Conservation (phyloP, 2,888 invertebrate species). For the Schizotus pectinicornis region DNA sequence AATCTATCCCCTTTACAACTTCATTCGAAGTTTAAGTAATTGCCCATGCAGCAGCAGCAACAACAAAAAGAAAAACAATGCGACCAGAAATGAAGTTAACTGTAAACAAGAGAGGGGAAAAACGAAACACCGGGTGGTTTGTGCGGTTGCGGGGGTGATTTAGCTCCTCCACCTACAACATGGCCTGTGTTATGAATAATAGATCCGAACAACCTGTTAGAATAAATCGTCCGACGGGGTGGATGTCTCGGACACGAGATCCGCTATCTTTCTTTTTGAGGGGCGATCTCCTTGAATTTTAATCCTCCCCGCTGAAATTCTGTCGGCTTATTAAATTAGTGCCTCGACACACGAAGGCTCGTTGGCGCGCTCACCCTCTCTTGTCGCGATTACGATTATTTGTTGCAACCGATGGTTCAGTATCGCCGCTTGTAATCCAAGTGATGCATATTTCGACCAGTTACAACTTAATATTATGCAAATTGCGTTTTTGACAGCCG, state of each 20-base stretch:
- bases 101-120: too few relatives aligned
- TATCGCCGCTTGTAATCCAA: background rate
- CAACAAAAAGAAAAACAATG: too few relatives aligned
- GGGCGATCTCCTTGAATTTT: slow-evolving; percentile 11
- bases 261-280: slow-evolving; percentile 18
- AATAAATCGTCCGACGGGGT: slow-evolving; percentile 31
- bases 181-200: slow-evolving; percentile 35
- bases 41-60: too few relatives aligned
- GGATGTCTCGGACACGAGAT: slow-evolving; percentile 12
- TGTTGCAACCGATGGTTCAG: background rate
- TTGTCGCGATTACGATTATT: background rate
- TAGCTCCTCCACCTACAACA: slow-evolving; percentile 26
- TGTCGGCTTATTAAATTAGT: background rate
- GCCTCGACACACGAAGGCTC: too few relatives aligned
- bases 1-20: too few relatives aligned
- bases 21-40: too few relatives aligned
- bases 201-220: slow-evolving; percentile 39
- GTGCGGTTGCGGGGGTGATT: slow-evolving; percentile 21
- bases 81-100: too few relatives aligned
- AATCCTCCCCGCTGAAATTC: background rate
- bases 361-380: too few relatives aligned
- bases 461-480: slow-evolving; percentile 52
- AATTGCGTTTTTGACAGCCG: slow-evolving; percentile 53
- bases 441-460: slow-evolving; percentile 7
- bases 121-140: too few relatives aligned